Percentiles rank a stretch among this genome's conserved stretches.
phyloP scores from a whole-genome alignment of 2,888 invertebrate genomes.

The Lacanobia wlatinum region DNA sequence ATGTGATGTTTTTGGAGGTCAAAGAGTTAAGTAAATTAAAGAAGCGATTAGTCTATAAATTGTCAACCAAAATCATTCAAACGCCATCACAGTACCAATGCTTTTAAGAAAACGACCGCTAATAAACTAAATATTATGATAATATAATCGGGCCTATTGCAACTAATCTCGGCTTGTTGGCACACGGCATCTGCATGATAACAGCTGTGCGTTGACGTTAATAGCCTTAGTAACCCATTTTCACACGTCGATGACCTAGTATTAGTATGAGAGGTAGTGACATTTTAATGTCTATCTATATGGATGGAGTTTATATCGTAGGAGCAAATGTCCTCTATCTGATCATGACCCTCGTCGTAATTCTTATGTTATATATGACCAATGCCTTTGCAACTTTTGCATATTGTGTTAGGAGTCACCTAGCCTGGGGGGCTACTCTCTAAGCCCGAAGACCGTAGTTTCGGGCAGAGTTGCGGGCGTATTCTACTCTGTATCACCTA shows the following conservation, averaged over 20 bases:
- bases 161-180: slow-evolving; percentile 35
- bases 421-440: too few relatives aligned
- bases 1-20: background rate
- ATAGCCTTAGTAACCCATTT: slow-evolving; percentile 31
- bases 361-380: background rate
- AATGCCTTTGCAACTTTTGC: too few relatives aligned
- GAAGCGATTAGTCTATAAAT: background rate
- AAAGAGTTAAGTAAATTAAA: background rate
- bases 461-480: too few relatives aligned
- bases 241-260: slow-evolving; percentile 28
- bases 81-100: background rate
- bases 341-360: background rate
- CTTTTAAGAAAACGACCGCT: slow-evolving; percentile 14
- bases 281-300: background rate
- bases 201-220: slow-evolving; percentile 24
- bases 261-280: slow-evolving; percentile 5
- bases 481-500: too few relatives aligned
- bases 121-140: slow-evolving; percentile 41
- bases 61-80: background rate
- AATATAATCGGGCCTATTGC: slow-evolving; percentile 30
- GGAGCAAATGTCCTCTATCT: background rate
- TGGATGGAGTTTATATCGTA: background rate
- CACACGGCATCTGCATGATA: slow-evolving; percentile 37
- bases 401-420: too few relatives aligned
- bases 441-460: too few relatives aligned